Evolutionary conservation across 2,113 vertebrate species (phyloP).

Genomic region (Symphodus melops): DNA sequence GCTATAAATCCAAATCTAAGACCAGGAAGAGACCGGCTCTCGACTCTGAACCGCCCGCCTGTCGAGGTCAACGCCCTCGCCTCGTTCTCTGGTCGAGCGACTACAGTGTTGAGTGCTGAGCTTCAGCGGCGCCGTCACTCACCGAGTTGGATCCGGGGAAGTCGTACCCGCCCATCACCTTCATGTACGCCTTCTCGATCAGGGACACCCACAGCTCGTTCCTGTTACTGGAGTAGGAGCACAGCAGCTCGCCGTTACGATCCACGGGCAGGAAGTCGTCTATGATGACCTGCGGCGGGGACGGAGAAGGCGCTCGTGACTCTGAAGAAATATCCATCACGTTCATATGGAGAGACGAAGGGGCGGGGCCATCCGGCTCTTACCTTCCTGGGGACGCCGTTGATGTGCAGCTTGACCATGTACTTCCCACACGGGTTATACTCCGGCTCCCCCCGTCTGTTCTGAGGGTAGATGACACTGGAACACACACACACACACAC

Average conservation of each 20-base stretch:
- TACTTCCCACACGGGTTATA: conserved; percentile 99
- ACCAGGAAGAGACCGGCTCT: too few relatives aligned
- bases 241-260: conserved; percentile 94
- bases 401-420: conserved; percentile 99
- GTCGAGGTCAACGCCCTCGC: too few relatives aligned
- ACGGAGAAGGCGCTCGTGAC: neutral
- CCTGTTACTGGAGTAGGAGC: conserved; percentile 97
- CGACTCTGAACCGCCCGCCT: too few relatives aligned
- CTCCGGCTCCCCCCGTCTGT: conserved; percentile 95
- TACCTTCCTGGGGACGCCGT: conserved; percentile 98
- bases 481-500: conserved; percentile 40
- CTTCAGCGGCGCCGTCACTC: too few relatives aligned
- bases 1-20: too few relatives aligned
- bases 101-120: too few relatives aligned
- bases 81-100: too few relatives aligned
- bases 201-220: conserved; percentile 98
- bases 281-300: conserved; percentile 90
- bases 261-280: conserved; percentile 96
- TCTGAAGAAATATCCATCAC: too few relatives aligned
- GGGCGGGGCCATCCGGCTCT: too few relatives aligned
- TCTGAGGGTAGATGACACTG: conserved; percentile 98
- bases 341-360: too few relatives aligned
- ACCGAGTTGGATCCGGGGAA: conserved; percentile 99
- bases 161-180: conserved; percentile 99
- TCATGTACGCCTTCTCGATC: conserved; percentile 99